Conservation (phyloP, 2,888 invertebrate species). For the Dilophus febrilis region DNA sequence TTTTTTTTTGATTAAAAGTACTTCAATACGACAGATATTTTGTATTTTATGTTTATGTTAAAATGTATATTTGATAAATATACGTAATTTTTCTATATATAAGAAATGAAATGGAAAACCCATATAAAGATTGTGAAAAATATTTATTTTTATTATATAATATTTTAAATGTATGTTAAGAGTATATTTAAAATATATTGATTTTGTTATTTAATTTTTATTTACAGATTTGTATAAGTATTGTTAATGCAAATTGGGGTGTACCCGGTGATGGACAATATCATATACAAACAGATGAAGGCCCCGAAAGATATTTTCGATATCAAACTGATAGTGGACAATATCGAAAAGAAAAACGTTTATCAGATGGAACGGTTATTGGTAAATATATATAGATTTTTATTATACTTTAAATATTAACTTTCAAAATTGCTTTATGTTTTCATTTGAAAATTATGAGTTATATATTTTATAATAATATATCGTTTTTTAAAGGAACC, state of each 20-base stretch:
- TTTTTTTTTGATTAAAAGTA: too few relatives aligned
- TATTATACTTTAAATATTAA: not conserved
- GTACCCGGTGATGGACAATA: constrained; percentile 41
- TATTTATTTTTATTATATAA: too few relatives aligned
- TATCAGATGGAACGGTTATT: constrained; percentile 74
- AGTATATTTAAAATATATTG: too few relatives aligned
- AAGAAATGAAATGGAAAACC: too few relatives aligned
- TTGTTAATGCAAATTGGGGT: constrained; percentile 20
- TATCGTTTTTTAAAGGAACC: constrained; percentile 40
- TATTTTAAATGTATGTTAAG: too few relatives aligned
- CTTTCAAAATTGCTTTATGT: not conserved
- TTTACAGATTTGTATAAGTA: too few relatives aligned
- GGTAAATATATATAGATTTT: constrained; percentile 34
- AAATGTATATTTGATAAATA: too few relatives aligned
- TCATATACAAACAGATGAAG: constrained; percentile 85
- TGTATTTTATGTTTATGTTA: too few relatives aligned
- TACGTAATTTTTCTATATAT: too few relatives aligned
- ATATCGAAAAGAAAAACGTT: constrained; percentile 70
- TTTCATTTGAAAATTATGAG: not conserved
- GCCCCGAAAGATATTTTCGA: constrained; percentile 76
- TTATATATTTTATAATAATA: not conserved
- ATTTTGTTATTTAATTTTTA: too few relatives aligned
- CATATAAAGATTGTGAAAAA: too few relatives aligned
- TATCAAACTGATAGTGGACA: constrained; percentile 81
- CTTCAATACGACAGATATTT: too few relatives aligned